Evolutionary conservation across 2,113 vertebrate genomes (phyloP), one percentile per base, ranked within the genome.

Genomic region (Neoarius graeffei): DNA sequence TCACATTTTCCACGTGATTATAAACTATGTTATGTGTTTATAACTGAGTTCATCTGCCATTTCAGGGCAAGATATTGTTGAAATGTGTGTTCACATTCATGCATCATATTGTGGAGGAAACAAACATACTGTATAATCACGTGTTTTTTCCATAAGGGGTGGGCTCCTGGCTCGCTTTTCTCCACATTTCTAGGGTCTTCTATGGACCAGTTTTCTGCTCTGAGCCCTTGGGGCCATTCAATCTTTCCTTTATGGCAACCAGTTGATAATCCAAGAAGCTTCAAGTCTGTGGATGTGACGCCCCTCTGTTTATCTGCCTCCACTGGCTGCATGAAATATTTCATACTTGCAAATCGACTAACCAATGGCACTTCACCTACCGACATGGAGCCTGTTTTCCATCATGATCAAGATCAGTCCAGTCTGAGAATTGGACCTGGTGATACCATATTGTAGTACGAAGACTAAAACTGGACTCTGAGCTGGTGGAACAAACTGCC

Each of bases 221-320:
- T 4, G 25, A 81, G 27, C n/a, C n/a, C 56, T 35, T 35, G 56
- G 56, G 60, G 27, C 9, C 7, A 20, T 81, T 60, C 56, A 17
- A 81, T 30, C 9, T 35, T 81, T 81, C 79, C 17, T 60, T 19
- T 20, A 30, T n/a, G n/a, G 54, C 77, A 57, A 23, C 27, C 79
- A 35, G 27, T 60, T 27, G 54, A 59, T 81, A 59, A 60, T 81
- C 56, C 17, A 60, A 35, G 30, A 81, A 81, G 77, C 52, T 15
- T 80, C n/a, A 30, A 57, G 56, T 59, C 54, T 81, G 15, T 81
- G 79, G 54, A 81, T 57, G 79, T 81, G 20, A 81, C 56, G 54
- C 77, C 25, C 76, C 77, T 81, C 77, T 57, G 3, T 20, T 81
- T 30, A 57, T 81, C 54, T 30, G 54, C 54, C 54, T 57, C 77